Evolutionary conservation across 2,797 vertebrate genomes (phyloP), one percentile per base, ranked within the genome.

Genomic region (Paguma larvata): DNA sequence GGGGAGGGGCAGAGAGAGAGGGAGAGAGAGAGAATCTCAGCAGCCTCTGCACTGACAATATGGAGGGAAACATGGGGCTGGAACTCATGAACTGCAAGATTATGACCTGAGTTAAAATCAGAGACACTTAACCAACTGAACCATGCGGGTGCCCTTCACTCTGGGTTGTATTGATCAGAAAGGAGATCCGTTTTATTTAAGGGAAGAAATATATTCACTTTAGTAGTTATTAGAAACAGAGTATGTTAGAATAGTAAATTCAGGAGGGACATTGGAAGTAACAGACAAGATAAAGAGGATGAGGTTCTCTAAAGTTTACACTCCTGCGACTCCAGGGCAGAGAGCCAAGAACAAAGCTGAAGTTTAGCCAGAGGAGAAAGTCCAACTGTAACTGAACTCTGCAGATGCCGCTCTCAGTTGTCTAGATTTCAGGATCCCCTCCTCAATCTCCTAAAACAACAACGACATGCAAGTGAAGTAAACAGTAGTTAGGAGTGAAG

Each of bases 271-370:
- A 25, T 3, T 41, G 62, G 32, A 79, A 85, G 30, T 63, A 91
- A 75, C 56, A 88, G 48, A 80, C 67, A 53, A 89, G 89, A 73
- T 59, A 14, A 70, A 93, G 59, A 82, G 79, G 84, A 41, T 41
- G 67, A 73, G 21, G 25, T 44, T 85, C 16, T 44, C 27, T 34
- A 51, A 38, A 11, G 59, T 89, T 91, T 85, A 25, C 72, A 44
- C 87, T 77, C 21, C 34, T 51, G 73, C 32, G 59, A 51, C 79
- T 95, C 30, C 18, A 56, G 63, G 30, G 4, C 34, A 65, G 16
- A 80, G 34, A 89, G 72, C 65, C 44, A 72, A 92, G 78, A 95
- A 63, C 79, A 85, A 63, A 70, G 79, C 30, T 88, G 56, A 88
- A 65, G 32, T 38, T 63, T 10, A 62, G 56, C 72, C 51, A 63